These are phyloP conservation scores for Drosophila meridiana DNA, from an alignment of 2,888 invertebrate genomes.

Conservation along the genomic window DNA sequence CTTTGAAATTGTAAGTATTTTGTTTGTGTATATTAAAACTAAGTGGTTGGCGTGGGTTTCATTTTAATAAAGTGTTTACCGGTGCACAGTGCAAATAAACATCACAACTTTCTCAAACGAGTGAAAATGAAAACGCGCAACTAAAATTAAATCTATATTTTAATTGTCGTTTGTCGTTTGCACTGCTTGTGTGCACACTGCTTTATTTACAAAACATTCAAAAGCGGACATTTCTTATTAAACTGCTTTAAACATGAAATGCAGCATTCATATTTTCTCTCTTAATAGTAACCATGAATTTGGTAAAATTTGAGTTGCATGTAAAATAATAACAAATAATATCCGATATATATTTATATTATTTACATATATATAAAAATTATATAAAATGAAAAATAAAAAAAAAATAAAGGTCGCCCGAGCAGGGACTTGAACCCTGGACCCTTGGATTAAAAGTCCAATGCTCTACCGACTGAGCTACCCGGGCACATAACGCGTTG, in stretches of 20 bases:
- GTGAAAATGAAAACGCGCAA: too few relatives aligned
- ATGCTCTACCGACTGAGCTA: slow-evolving; percentile 86
- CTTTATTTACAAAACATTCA: background rate
- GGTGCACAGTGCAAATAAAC: too few relatives aligned
- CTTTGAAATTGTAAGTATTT: background rate
- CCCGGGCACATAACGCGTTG: slow-evolving; percentile 58
- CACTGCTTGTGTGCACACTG: background rate
- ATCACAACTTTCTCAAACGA: too few relatives aligned
- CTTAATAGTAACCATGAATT: background rate
- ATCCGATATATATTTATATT: background rate
- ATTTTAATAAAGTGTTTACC: too few relatives aligned
- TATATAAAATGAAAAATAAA: background rate
- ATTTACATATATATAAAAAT: background rate
- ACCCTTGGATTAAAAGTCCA: slow-evolving; percentile 86
- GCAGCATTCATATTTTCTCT: background rate
- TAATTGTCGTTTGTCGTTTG: too few relatives aligned
- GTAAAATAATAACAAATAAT: background rate
- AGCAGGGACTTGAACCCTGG: slow-evolving; percentile 86
- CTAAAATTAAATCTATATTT: too few relatives aligned
- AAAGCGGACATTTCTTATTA: too few relatives aligned
- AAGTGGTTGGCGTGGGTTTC: too few relatives aligned
- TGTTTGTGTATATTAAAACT: too few relatives aligned
- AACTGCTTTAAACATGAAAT: background rate
- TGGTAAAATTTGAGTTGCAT: background rate
- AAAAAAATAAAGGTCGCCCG: slow-evolving; percentile 73